Percentiles rank a stretch among this genome's conserved stretches.
Evolutionary conservation across 2,113 vertebrate genomes (phyloP).

Genomic region (Propithecus coquereli): DNA sequence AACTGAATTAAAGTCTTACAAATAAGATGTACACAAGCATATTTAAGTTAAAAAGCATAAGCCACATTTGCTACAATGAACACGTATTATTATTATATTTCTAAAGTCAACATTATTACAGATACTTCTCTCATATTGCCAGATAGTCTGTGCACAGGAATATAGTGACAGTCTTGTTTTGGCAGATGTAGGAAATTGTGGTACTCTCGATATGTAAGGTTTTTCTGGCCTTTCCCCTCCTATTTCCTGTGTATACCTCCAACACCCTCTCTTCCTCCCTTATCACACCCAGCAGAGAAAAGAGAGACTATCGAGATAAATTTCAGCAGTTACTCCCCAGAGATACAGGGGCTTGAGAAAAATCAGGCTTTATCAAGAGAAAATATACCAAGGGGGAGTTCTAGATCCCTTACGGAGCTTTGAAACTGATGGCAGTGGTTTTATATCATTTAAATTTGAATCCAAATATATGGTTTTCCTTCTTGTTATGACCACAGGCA

Average conservation of each 20-base stretch:
- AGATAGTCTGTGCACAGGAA: background rate
- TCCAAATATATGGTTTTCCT: background rate
- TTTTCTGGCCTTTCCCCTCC: background rate
- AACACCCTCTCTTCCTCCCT: background rate
- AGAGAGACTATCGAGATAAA: background rate
- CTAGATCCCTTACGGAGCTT: background rate
- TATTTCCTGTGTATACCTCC: conserved; percentile 19
- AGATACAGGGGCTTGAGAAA: background rate
- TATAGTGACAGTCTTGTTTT: background rate
- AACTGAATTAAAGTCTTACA: background rate
- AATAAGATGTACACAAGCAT: background rate
- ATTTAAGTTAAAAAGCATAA: background rate
- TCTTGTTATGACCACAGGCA: background rate
- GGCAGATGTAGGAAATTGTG: conserved; percentile 24
- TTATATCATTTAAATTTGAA: background rate
- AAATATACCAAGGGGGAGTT: background rate
- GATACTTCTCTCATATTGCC: background rate
- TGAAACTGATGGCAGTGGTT: background rate
- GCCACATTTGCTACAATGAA: background rate
- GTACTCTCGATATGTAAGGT: background rate
- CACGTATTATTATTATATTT: background rate
- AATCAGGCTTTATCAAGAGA: background rate
- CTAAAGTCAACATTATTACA: background rate
- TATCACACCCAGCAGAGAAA: background rate
- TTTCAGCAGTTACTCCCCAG: background rate